phyloP scores from a whole-genome alignment of 2,888 invertebrate genomes.

The Tipula confusa region DNA sequence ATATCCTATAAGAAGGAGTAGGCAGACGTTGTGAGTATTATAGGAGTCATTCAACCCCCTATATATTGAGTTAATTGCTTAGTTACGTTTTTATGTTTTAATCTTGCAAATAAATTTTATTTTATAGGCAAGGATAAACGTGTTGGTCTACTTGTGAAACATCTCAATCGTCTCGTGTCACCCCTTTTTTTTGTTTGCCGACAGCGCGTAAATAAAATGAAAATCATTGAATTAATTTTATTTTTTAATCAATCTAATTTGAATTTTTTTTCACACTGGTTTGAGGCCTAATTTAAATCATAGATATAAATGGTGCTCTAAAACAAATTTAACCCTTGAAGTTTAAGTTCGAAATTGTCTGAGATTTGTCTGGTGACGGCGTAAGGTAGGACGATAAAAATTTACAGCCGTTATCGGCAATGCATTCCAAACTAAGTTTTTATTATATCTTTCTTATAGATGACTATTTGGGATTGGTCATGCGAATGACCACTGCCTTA shows the following conservation, averaged over 20 bases:
- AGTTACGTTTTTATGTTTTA: not conserved
- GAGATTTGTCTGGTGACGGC: too few species aligned
- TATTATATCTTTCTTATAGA: too few species aligned
- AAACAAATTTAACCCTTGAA: too few species aligned
- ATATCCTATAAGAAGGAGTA: not conserved
- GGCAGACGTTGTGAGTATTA: not conserved
- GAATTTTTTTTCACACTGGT: not conserved
- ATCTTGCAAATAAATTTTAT: not conserved
- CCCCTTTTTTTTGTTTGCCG: not conserved
- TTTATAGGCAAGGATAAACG: conserved; percentile 20
- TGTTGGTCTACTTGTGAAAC: conserved; percentile 1
- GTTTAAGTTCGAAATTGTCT: too few species aligned
- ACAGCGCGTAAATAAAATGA: not conserved
- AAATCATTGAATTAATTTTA: not conserved
- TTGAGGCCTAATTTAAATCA: not conserved
- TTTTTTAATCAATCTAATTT: conserved; percentile 16
- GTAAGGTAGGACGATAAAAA: too few species aligned
- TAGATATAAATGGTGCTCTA: not conserved
- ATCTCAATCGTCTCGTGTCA: not conserved
- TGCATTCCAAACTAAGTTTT: too few species aligned
- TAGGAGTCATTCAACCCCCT: not conserved
- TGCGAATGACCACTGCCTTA: too few species aligned
- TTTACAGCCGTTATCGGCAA: too few species aligned
- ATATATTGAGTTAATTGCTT: too few species aligned
- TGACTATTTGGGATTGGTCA: too few species aligned